Conservation (phyloP, 2,888 invertebrate genomes). For the Sipunculus nudus region DNA sequence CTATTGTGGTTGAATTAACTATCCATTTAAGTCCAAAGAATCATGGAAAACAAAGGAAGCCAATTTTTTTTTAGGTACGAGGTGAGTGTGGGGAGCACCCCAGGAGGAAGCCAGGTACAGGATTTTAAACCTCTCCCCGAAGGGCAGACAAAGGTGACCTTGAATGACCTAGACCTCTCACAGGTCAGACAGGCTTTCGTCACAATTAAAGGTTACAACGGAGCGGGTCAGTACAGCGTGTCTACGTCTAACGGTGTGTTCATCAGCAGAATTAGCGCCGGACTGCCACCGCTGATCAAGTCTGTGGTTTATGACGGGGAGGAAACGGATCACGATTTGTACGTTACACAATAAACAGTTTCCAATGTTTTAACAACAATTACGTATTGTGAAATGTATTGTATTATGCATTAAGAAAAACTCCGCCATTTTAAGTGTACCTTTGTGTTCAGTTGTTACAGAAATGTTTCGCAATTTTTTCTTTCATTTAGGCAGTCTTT, state of each 20-base stretch:
- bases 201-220: conserved; percentile 42
- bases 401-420: too few species aligned
- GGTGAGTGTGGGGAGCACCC: conserved; percentile 10
- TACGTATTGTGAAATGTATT: too few species aligned
- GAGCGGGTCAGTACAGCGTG: conserved; percentile 39
- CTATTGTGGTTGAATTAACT: too few species aligned
- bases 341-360: too few species aligned
- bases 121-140: conserved; percentile 1
- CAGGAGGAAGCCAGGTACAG: conserved; percentile 22
- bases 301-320: conserved; percentile 7
- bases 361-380: too few species aligned
- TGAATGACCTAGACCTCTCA: conserved; percentile 4
- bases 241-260: conserved; percentile 40
- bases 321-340: neutral
- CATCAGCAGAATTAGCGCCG: conserved; percentile 37
- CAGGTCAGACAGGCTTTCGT: conserved; percentile 28
- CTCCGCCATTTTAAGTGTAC: too few species aligned
- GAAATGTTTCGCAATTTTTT: too few species aligned
- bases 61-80: too few species aligned
- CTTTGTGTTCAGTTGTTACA: too few species aligned
- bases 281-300: conserved; percentile 5
- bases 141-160: neutral
- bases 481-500: too few species aligned
- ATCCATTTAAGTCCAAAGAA: too few species aligned
- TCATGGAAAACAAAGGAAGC: too few species aligned